A percentile compares a stretch with the other conserved stretches of the same genome.
phyloP scores from a whole-genome alignment of 2,113 vertebrate species.

The Actenoides lindsayi region DNA sequence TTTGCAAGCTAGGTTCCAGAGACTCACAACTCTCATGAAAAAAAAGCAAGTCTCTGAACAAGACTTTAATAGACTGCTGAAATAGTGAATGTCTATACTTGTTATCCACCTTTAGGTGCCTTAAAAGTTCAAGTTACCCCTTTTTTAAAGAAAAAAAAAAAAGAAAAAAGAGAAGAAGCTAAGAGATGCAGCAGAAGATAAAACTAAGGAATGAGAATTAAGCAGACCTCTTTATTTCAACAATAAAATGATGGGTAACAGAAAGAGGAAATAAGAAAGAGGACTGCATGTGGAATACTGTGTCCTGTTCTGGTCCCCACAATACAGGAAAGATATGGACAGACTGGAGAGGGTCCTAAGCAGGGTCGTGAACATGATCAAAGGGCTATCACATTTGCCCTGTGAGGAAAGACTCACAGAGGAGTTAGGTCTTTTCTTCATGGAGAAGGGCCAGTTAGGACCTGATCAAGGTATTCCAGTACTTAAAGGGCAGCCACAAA shows the following conservation, averaged over 20 bases:
- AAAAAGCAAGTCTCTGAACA: not conserved
- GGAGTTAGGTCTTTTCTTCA: not conserved
- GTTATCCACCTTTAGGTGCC: not conserved
- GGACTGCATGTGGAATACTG: not conserved
- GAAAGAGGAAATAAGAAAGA: not conserved
- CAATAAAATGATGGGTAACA: not conserved
- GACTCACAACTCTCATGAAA: not conserved
- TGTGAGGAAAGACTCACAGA: not conserved
- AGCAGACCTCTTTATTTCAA: not conserved
- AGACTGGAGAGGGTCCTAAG: not conserved
- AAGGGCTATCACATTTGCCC: not conserved
- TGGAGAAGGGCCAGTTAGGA: not conserved
- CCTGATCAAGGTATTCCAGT: not conserved
- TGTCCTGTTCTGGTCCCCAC: not conserved
- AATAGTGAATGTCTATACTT: not conserved
- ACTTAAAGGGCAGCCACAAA: not conserved
- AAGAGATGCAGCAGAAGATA: not conserved
- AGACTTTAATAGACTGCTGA: not conserved
- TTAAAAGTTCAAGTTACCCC: not conserved
- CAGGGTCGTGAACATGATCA: not conserved
- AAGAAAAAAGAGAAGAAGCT: accelerated
- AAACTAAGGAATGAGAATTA: not conserved
- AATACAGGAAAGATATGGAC: not conserved
- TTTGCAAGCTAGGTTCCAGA: not conserved
- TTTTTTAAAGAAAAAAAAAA: not conserved